These are phyloP conservation scores for Elmis aenea DNA, from an alignment of 2,888 invertebrate species.

Conservation along the genomic window DNA sequence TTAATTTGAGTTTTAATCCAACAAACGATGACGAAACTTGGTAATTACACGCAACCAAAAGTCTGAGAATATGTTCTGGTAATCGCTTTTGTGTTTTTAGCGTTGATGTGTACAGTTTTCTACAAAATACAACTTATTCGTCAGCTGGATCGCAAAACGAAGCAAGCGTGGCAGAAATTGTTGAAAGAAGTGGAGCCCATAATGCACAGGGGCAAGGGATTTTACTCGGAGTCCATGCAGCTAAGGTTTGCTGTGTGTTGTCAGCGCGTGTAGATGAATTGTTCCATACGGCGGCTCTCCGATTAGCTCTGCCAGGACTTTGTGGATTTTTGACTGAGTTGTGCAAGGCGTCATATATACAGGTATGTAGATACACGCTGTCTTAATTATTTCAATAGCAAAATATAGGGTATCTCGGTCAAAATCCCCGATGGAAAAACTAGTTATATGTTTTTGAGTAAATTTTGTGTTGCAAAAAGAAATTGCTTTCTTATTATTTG, in stretches of 20 bases:
- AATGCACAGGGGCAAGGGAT: constrained; percentile 50
- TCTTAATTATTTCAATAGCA: too few species aligned
- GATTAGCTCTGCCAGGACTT: constrained; percentile 79
- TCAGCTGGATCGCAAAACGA: constrained; percentile 54
- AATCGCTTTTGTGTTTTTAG: too few species aligned
- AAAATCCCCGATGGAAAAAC: too few species aligned
- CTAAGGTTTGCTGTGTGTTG: constrained; percentile 83
- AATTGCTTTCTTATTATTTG: too few species aligned
- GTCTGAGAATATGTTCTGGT: too few species aligned
- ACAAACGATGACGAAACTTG: constrained; percentile 71
- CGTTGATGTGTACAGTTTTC: constrained; percentile 79
- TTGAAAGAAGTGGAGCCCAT: constrained; percentile 53
- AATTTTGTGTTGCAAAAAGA: too few species aligned
- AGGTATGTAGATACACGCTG: constrained; percentile 54
- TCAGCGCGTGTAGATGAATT: constrained; percentile 87
- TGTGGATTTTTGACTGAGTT: constrained; percentile 77
- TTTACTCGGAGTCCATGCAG: constrained; percentile 72
- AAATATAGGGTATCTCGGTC: too few species aligned
- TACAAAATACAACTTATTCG: constrained; percentile 53
- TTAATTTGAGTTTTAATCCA: constrained; percentile 56
- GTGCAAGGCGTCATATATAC: constrained; percentile 79
- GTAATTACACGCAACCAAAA: too few species aligned
- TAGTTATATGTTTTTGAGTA: too few species aligned
- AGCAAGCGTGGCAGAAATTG: constrained; percentile 68
- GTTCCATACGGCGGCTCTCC: constrained; percentile 83